Conservation (phyloP, 2,888 invertebrate genomes). For the Leptogaster cylindrica region DNA sequence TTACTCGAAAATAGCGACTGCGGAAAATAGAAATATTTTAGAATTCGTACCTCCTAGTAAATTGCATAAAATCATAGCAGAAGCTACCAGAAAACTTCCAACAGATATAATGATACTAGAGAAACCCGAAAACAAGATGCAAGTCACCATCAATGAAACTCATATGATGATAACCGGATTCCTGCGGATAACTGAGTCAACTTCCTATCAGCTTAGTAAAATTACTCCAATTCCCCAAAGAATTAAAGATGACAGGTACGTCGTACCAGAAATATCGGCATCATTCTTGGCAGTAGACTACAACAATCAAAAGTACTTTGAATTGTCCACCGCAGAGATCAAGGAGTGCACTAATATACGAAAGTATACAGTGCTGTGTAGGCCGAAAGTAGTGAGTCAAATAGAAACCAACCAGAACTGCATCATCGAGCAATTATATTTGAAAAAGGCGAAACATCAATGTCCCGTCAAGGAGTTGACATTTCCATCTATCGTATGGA, state of each 20-base stretch:
- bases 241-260: neutral
- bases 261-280: conserved; percentile 8
- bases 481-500: neutral
- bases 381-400: neutral
- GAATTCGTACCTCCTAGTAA: neutral
- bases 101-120: neutral
- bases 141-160: neutral
- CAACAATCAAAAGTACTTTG: conserved; percentile 4
- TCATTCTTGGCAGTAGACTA: neutral
- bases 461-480: neutral
- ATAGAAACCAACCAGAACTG: neutral
- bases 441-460: neutral
- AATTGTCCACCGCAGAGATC: neutral
- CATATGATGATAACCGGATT: neutral
- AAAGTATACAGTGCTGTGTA: neutral
- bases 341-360: neutral
- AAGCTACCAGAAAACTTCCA: neutral
- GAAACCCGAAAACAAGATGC: neutral
- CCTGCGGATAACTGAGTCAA: neutral
- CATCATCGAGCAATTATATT: neutral
- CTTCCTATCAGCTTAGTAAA: neutral
- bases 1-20: neutral
- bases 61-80: neutral
- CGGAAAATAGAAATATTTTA: neutral
- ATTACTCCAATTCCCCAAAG: conserved; percentile 3